Evolutionary conservation across 2,113 vertebrate genomes (phyloP).

Genomic region (Hippolais icterina): DNA sequence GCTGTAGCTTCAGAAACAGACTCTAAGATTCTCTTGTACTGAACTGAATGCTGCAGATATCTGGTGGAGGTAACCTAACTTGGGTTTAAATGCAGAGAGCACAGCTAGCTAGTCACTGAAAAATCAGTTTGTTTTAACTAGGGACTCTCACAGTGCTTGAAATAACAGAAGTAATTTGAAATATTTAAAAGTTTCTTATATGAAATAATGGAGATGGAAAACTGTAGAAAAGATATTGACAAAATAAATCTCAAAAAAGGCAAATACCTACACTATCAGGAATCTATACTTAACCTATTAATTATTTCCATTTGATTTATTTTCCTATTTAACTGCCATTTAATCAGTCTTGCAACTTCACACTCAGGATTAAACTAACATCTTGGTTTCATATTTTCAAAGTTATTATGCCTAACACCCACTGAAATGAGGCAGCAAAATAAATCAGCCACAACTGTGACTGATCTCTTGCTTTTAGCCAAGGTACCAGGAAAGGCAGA

Average conservation of each 20-base stretch:
- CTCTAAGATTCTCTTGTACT: background rate
- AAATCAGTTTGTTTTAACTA: background rate
- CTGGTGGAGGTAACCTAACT: background rate
- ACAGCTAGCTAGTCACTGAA: background rate
- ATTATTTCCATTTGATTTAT: background rate
- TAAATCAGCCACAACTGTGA: background rate
- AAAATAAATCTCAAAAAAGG: background rate
- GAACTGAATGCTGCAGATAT: background rate
- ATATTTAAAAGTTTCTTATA: background rate
- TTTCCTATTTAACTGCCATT: background rate
- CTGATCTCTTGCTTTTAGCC: background rate
- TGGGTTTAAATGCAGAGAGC: background rate
- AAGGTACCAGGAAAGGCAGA: background rate
- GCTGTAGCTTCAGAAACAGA: background rate
- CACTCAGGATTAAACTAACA: background rate
- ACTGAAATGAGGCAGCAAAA: background rate
- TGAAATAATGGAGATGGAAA: background rate
- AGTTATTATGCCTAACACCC: background rate
- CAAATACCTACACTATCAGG: background rate
- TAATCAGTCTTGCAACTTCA: background rate
- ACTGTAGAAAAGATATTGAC: background rate
- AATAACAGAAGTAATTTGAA: background rate
- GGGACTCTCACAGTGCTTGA: background rate
- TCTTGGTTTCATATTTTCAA: background rate
- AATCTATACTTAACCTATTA: background rate